Base-by-base conservation (phyloP, 1,140 invertebrate species). In the Neodiprion fabricii region DNA sequence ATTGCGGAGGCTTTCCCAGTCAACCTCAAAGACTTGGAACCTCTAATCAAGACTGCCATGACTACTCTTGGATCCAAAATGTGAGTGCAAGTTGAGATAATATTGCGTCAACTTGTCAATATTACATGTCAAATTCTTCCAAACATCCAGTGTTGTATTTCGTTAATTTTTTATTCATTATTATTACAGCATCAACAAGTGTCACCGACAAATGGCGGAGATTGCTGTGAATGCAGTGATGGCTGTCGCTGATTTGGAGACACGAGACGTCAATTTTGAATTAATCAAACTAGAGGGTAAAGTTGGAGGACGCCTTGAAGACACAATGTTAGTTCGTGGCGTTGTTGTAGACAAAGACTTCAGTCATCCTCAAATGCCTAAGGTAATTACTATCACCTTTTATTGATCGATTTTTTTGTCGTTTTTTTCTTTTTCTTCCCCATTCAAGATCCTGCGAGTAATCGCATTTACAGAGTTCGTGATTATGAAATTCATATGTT, bases 281-380 rank as follows among this genome's bases (percentile, higher is more conserved):
- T 89, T 99, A 71, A 99, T 99, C 84, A 99, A 99, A 90, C 94
- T 99, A 66, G 97, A 99, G 87, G 97, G 97, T 1, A 99, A 99
- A 91, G 97, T 99, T 40, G 99, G 99, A 72, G 98, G 98, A 9
- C 93, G 95, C 76, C 92, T 99, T 85, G 99, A 99, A 89, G 99
- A 99, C 87, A 98, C 98, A 0, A 93, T 98, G 90, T 89, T 99
- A 49, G 97, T 99, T 12, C 96, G 95, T 79, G 99, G 99, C 74
- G 99, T 99, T 7, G 94, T 99, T 76, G 93, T 99, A 21, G 98
- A 99, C 84, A 99, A 99, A 89, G 98, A 99, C 76, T 97, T 99
- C 91, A 98, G 96, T 80, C 99, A 99, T 91, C 97, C 99, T 71
- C 99, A 99, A 90, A 99, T 99, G 99, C 98, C 98, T 1, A 99